Evolutionary conservation across 2,888 invertebrate species (phyloP).

Genomic region (Cryptocephalus moraei): DNA sequence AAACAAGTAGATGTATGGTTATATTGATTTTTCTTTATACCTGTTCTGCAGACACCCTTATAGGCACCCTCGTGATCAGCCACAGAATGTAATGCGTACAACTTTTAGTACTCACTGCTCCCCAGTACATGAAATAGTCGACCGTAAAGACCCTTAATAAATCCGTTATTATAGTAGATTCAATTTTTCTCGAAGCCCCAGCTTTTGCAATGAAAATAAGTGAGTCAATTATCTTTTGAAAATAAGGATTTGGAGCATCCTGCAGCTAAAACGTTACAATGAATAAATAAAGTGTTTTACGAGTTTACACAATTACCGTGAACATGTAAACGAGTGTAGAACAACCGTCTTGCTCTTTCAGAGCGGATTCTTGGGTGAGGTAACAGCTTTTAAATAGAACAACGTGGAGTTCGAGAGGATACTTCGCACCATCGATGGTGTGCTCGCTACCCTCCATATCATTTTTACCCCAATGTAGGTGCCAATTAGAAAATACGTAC

Average conservation of each 20-base stretch:
- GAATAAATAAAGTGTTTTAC: background rate
- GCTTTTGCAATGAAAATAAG: conserved; percentile 43
- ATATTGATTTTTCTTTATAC: conserved; percentile 28
- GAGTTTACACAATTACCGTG: conserved; percentile 14
- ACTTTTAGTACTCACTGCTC: conserved; percentile 40
- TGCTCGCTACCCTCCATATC: conserved; percentile 58
- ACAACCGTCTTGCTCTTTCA: conserved; percentile 46
- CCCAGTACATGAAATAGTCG: conserved; percentile 59
- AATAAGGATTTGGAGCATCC: conserved; percentile 38
- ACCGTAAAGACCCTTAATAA: conserved; percentile 47
- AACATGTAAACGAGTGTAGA: conserved; percentile 51
- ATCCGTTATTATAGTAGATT: conserved; percentile 29
- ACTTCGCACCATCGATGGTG: conserved; percentile 43
- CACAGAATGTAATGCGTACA: conserved; percentile 46
- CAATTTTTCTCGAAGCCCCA: conserved; percentile 41
- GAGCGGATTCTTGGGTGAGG: conserved; percentile 49
- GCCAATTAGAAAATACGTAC: conserved; percentile 54
- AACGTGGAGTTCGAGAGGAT: conserved; percentile 56
- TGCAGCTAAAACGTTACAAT: conserved; percentile 37
- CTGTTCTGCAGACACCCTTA: conserved; percentile 49
- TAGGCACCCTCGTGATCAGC: conserved; percentile 49
- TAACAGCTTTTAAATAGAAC: conserved; percentile 50
- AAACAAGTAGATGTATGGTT: background rate
- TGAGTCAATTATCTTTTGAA: conserved; percentile 39
- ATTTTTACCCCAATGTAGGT: conserved; percentile 59